Evolutionary conservation across 2,113 vertebrate genomes (phyloP).

Genomic region (Oreochromis spilurus): DNA sequence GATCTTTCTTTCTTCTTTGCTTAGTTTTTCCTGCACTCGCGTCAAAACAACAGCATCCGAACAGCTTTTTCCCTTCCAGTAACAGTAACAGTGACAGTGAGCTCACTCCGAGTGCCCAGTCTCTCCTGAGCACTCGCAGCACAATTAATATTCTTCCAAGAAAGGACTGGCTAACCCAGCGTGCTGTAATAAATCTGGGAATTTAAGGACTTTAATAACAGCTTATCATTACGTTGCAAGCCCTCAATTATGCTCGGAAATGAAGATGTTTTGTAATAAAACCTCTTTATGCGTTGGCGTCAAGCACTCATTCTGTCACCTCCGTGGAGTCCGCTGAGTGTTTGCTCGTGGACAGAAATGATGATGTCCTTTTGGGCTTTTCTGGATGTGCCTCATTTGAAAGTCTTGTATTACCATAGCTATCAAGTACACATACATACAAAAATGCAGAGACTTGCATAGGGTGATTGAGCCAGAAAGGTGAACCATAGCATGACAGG

Average conservation of each 20-base stretch:
- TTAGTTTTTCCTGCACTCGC: not conserved
- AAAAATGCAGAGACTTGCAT: not conserved
- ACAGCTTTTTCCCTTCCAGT: not conserved
- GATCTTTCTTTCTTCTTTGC: not conserved
- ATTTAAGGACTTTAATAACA: constrained; percentile 66
- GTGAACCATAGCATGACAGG: not conserved
- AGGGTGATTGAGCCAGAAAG: not conserved
- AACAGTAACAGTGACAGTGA: not conserved
- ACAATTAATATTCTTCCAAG: constrained; percentile 44
- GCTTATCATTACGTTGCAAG: constrained; percentile 53
- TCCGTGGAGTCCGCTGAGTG: not conserved
- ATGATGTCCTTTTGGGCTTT: not conserved
- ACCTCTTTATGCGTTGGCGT: not conserved
- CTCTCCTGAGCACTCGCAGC: not conserved
- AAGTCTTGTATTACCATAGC: not conserved
- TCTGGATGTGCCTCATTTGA: not conserved
- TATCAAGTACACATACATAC: not conserved
- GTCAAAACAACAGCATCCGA: not conserved
- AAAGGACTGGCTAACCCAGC: constrained; percentile 17
- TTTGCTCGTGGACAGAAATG: not conserved
- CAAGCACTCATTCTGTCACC: not conserved
- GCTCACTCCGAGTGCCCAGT: not conserved
- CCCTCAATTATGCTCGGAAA: constrained; percentile 57
- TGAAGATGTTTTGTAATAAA: constrained; percentile 52
- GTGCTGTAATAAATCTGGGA: constrained; percentile 57